Base-by-base conservation (phyloP, 2,888 invertebrate genomes). In the Pandemis cinnamomeana region DNA sequence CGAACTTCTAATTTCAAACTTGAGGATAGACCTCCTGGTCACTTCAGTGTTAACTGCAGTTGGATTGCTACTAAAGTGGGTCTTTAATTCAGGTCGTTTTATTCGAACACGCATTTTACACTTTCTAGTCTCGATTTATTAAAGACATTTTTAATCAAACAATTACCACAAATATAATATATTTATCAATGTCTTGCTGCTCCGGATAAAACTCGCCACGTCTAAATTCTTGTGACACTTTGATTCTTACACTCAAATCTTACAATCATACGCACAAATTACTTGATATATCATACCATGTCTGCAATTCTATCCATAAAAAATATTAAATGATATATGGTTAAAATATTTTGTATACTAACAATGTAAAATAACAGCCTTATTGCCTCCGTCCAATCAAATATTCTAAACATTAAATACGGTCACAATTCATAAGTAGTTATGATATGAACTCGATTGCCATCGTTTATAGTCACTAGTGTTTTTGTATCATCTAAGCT, bases 81-180 rank as follows among this genome's bases (percentile, higher is more conserved):
- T 42, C 36, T 36, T 15, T n/a, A n/a, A 71, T 58, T 75, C 80
- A 84, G 88, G 86, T 90, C 87, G 88, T 90, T 82, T 83, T 81
- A 87, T 88, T 87, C 87, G 83, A 80, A 84, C 77, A 81, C 83
- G 86, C 84, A 82, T 82, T 86, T 86, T 87, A 91, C 90, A 91
- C 89, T 91, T 91, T 93, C 93, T 93, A 93, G 93, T 93, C 93
- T 92, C 90, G 84, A 89, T 89, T 87, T 87, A 86, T 84, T 87
- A 84, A 87, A 87, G 85, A 84, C 87, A 86, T 83, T 80, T 83
- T 83, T 81, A 79, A 78, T 77, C 79, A 77, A 75, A 78, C 61
- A 41, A 61, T 71, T 36, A 67, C 53, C 66, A 67, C 70, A 58
- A 7, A 58, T 15, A 61, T 36, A 36, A 44, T 13, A 13, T 62